These are phyloP conservation scores for Dallia pectoralis DNA, from an alignment of 2,797 vertebrate species.

Conservation along the genomic window DNA sequence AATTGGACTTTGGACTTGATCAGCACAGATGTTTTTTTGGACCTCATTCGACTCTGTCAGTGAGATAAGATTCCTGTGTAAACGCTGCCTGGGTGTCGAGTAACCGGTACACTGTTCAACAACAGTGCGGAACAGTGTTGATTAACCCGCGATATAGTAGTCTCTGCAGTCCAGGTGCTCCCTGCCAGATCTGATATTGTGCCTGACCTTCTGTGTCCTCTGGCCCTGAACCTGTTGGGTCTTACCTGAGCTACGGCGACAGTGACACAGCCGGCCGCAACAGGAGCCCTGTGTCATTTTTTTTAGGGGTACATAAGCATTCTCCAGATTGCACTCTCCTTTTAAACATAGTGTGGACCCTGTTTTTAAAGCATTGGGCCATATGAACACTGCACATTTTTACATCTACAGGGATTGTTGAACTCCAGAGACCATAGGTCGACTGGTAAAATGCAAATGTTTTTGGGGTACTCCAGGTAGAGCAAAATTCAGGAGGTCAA, in stretches of 20 bases:
- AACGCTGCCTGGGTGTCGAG: neutral
- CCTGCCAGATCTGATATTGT: constrained; percentile 45
- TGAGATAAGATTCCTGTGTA: too few relatives aligned
- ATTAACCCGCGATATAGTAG: constrained; percentile 10
- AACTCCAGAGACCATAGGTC: too few relatives aligned
- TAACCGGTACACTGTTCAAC: too few relatives aligned
- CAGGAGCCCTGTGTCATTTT: neutral
- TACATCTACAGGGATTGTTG: too few relatives aligned
- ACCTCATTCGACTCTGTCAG: too few relatives aligned
- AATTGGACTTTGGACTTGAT: too few relatives aligned
- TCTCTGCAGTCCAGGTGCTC: constrained; percentile 12
- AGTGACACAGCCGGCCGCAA: neutral
- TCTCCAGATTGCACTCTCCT: neutral
- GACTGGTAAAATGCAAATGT: too few relatives aligned
- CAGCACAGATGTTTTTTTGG: too few relatives aligned
- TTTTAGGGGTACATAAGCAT: neutral
- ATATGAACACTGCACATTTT: too few relatives aligned
- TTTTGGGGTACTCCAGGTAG: too few relatives aligned
- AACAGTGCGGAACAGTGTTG: neutral
- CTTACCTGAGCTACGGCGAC: neutral
- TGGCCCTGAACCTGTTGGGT: neutral
- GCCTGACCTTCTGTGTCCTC: constrained; percentile 25
- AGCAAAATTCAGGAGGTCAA: too few relatives aligned
- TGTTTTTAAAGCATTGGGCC: neutral
- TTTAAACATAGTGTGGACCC: neutral